Evolutionary conservation across 2,888 invertebrate species (phyloP).

Genomic region (Phaedon cochleariae): DNA sequence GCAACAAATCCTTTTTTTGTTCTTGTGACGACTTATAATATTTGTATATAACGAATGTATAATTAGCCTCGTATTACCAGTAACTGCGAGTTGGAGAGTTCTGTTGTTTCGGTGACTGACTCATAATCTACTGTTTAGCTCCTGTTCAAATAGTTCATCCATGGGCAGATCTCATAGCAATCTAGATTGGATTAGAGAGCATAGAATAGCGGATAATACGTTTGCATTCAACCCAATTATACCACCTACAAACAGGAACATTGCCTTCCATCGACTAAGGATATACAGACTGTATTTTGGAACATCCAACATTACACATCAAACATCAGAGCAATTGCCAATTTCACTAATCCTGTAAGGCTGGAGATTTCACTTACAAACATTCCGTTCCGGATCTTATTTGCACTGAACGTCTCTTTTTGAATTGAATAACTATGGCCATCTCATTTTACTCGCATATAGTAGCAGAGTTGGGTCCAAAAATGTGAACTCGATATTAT

Average conservation of each 20-base stretch:
- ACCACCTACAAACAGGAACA: too few species aligned
- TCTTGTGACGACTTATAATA: too few species aligned
- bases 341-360: neutral
- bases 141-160: too few species aligned
- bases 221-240: neutral
- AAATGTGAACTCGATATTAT: neutral
- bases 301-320: neutral
- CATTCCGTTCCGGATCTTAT: conserved; percentile 9
- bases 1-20: too few species aligned
- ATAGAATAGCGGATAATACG: neutral
- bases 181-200: neutral
- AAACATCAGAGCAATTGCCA: neutral
- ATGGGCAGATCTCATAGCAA: neutral
- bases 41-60: too few species aligned
- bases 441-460: neutral
- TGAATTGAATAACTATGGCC: conserved; percentile 9
- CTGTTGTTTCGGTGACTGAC: neutral
- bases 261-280: too few species aligned
- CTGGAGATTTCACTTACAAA: neutral
- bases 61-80: neutral
- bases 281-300: too few species aligned
- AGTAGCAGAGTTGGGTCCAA: too few species aligned
- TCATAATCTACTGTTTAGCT: too few species aligned
- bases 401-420: neutral
- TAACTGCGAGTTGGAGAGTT: too few species aligned